These are phyloP conservation scores for Campylomormyrus tamandua DNA, from an alignment of 2,113 vertebrate genomes.

Conservation along the genomic window DNA sequence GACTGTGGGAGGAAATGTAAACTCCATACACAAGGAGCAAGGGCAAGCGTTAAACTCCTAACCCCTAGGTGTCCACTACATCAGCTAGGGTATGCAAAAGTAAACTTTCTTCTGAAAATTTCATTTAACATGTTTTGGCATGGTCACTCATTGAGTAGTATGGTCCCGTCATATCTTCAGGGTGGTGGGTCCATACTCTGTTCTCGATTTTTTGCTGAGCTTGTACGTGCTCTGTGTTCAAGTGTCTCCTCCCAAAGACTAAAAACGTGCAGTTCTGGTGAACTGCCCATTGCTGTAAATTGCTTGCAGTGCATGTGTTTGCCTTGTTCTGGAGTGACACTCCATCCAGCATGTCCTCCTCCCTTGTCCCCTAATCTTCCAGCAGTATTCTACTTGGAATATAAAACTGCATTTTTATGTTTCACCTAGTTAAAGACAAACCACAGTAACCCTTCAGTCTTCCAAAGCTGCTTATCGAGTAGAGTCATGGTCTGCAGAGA, in stretches of 20 bases:
- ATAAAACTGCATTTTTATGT: neutral
- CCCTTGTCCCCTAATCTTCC: neutral
- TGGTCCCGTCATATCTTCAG: neutral
- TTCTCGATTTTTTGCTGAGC: neutral
- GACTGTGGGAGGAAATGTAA: neutral
- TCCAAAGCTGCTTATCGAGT: neutral
- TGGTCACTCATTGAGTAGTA: neutral
- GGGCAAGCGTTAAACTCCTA: neutral
- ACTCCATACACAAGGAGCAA: neutral
- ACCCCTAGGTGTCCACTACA: neutral
- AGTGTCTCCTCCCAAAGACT: neutral
- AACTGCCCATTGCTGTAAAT: neutral
- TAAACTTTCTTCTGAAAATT: neutral
- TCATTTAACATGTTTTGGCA: neutral
- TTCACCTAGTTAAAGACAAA: neutral
- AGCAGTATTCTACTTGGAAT: neutral
- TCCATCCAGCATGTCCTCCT: neutral
- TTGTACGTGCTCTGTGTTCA: neutral
- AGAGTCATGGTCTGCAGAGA: neutral
- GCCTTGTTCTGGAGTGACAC: neutral
- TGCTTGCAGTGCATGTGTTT: neutral
- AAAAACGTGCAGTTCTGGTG: neutral
- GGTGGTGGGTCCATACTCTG: neutral
- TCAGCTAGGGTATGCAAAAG: neutral
- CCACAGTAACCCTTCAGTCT: neutral